Percentiles rank a stretch among this genome's conserved stretches.
phyloP scores from a whole-genome alignment of 2,113 vertebrate genomes.

The Forbesichthys papilliferus region DNA sequence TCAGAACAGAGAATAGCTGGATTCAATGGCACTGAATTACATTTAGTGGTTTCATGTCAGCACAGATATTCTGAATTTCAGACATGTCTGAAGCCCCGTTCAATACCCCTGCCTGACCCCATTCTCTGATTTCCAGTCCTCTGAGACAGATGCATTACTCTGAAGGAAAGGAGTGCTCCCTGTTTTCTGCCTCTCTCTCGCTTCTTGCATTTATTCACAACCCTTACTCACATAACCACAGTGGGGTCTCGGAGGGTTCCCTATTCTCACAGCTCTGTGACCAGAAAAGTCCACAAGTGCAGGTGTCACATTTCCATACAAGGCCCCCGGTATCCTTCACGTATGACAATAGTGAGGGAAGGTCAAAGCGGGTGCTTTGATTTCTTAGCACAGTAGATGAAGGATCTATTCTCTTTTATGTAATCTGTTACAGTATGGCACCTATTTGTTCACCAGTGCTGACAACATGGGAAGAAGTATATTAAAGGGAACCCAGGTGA shows the following conservation, averaged over 20 bases:
- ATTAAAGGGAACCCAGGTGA: background rate
- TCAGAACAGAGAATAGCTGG: constrained; percentile 44
- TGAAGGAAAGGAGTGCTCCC: constrained; percentile 37
- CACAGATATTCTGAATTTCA: constrained; percentile 73
- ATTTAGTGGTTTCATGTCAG: constrained; percentile 74
- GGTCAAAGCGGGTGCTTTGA: constrained; percentile 43
- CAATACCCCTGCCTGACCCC: constrained; percentile 67
- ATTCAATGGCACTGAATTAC: constrained; percentile 73
- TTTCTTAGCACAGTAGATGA: constrained; percentile 33
- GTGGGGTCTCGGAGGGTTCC: constrained; percentile 42
- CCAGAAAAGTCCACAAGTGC: constrained; percentile 51
- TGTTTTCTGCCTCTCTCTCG: constrained; percentile 27
- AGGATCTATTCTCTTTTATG: constrained; percentile 28
- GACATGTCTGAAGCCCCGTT: constrained; percentile 65
- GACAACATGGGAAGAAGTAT: constrained; percentile 1
- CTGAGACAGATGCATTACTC: constrained; percentile 56
- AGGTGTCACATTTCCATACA: constrained; percentile 55
- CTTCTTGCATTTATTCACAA: constrained; percentile 10
- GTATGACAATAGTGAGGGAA: constrained; percentile 41
- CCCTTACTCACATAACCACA: constrained; percentile 48
- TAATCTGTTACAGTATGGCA: background rate
- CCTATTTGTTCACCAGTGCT: constrained; percentile 10
- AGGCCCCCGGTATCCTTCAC: constrained; percentile 37
- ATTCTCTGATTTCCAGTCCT: constrained; percentile 55
- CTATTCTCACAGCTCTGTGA: constrained; percentile 33